Percentiles rank a stretch among this genome's conserved stretches.
phyloP scores from a whole-genome alignment of 2,113 vertebrate genomes.

The Ia io region DNA sequence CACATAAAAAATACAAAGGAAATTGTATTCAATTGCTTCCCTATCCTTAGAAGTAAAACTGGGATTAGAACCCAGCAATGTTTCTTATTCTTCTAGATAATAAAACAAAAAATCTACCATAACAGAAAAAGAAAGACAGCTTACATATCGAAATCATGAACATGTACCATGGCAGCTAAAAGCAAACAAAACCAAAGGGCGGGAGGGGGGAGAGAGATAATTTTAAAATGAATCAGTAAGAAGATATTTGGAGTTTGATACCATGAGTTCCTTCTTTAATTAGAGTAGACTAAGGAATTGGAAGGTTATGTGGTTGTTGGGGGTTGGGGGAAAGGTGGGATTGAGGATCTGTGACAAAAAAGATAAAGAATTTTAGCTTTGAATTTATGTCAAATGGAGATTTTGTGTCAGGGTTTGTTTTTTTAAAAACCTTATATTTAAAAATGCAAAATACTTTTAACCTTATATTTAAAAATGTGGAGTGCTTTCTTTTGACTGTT shows the following conservation, averaged over 20 bases:
- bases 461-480: background rate
- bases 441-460: background rate
- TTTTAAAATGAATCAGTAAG: background rate
- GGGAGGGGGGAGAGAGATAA: background rate
- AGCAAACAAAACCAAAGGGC: background rate
- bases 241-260: background rate
- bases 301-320: background rate
- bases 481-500: background rate
- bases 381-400: background rate
- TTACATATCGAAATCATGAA: background rate
- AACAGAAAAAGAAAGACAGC: background rate
- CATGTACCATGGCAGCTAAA: background rate
- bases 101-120: background rate
- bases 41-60: background rate
- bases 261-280: background rate
- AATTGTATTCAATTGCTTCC: background rate
- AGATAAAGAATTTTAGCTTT: background rate
- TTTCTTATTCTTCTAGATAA: background rate
- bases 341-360: background rate
- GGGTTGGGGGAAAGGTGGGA: fast-evolving
- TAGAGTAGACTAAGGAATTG: background rate
- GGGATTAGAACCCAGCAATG: background rate
- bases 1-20: background rate
- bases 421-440: background rate
- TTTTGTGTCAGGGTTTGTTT: background rate